These are phyloP conservation scores for Diachasma alloeum DNA, from an alignment of 1,140 invertebrate species.

Conservation along the genomic window DNA sequence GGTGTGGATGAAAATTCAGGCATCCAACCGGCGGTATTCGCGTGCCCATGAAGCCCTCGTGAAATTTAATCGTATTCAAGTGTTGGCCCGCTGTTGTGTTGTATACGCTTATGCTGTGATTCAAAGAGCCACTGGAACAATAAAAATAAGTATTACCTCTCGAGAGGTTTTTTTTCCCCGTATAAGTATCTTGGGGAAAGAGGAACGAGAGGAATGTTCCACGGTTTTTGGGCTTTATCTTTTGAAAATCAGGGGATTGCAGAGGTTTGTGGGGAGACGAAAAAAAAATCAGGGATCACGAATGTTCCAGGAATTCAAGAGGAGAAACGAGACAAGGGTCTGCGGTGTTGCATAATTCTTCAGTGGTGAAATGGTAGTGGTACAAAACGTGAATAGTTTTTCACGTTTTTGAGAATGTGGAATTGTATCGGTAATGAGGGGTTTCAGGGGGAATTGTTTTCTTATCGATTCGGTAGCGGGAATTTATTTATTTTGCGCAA, in stretches of 20 bases:
- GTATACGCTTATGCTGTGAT: slow-evolving; percentile 83
- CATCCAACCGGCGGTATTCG: slow-evolving; percentile 85
- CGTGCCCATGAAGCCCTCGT: slow-evolving; percentile 91
- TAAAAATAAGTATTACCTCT: slow-evolving; percentile 33
- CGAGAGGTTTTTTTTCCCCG: neutral
- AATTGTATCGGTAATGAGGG: neutral
- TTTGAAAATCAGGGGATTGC: neutral
- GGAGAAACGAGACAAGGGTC: neutral
- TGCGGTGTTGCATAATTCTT: neutral
- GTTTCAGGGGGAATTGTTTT: too few relatives aligned
- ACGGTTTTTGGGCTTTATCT: neutral
- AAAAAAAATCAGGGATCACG: neutral
- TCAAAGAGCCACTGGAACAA: slow-evolving; percentile 78
- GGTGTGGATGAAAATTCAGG: slow-evolving; percentile 87
- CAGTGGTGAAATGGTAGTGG: neutral
- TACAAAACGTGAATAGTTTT: neutral
- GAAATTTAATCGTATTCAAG: slow-evolving; percentile 82
- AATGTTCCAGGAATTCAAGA: neutral
- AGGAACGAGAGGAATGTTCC: neutral
- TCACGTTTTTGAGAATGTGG: neutral
- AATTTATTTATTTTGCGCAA: too few relatives aligned
- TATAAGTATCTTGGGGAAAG: slow-evolving; percentile 7
- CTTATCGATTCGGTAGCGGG: too few relatives aligned
- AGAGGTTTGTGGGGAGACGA: neutral
- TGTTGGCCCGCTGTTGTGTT: slow-evolving; percentile 74